phyloP scores from a whole-genome alignment of 2,888 invertebrate species.

The Brachyptera putata region DNA sequence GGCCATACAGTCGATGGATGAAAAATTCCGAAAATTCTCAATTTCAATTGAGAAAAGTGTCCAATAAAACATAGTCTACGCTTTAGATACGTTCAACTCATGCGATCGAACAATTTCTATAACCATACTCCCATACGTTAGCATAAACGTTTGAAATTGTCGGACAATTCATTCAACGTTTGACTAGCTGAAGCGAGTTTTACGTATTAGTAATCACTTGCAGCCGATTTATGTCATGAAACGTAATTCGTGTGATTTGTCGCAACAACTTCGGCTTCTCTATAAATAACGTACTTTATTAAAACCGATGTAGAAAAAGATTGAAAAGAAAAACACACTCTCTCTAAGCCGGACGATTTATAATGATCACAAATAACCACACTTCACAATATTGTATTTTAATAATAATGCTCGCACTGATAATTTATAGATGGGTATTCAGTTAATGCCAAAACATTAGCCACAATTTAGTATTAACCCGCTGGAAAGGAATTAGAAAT shows the following conservation, averaged over 20 bases:
- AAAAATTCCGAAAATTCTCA: too few species aligned
- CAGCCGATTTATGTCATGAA: conserved; percentile 36
- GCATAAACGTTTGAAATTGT: background rate
- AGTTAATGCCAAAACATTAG: background rate
- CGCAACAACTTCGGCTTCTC: background rate
- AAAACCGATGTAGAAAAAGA: background rate
- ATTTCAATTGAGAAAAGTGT: conserved; percentile 12
- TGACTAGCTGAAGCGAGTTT: background rate
- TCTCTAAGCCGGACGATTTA: conserved; percentile 8
- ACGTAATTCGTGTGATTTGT: conserved; percentile 8
- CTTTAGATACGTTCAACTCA: too few species aligned
- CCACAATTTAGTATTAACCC: background rate
- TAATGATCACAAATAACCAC: background rate
- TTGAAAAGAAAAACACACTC: conserved; percentile 1
- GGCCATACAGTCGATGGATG: too few species aligned
- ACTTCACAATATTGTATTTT: conserved; percentile 14
- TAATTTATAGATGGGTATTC: background rate
- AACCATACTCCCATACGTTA: background rate
- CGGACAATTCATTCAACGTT: conserved; percentile 20
- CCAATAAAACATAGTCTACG: conserved; percentile 22
- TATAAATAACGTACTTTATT: conserved; percentile 18
- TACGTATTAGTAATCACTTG: too few species aligned
- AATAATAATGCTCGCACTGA: background rate
- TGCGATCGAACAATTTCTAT: background rate
- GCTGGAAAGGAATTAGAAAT: background rate